These are phyloP conservation scores for Piaya cayana DNA, from an alignment of 2,113 vertebrate species.

Conservation along the genomic window DNA sequence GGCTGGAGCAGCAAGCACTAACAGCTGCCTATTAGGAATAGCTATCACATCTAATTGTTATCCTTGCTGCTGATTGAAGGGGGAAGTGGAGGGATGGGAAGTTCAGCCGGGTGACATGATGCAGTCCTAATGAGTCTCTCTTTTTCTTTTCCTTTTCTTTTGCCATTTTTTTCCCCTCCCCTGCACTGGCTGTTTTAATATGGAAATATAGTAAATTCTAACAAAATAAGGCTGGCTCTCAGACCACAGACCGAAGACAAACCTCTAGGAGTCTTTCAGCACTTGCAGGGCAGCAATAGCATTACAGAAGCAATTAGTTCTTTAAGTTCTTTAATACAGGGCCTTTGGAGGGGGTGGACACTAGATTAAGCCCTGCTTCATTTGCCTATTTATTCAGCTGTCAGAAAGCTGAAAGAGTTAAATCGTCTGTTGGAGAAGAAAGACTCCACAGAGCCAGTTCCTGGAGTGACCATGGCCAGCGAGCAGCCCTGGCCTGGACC, in stretches of 20 bases:
- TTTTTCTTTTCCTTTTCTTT: slow-evolving; percentile 31
- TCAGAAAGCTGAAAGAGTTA: slow-evolving; percentile 52
- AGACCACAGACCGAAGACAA: neutral
- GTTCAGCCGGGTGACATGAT: slow-evolving; percentile 59
- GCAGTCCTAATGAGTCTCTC: slow-evolving; percentile 63
- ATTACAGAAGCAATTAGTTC: slow-evolving; percentile 42
- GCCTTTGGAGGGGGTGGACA: slow-evolving; percentile 37
- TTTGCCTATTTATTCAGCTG: slow-evolving; percentile 44
- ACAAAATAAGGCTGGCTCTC: slow-evolving; percentile 16
- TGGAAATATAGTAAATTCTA: slow-evolving; percentile 40
- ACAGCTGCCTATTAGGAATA: slow-evolving; percentile 4
- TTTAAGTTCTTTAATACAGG: slow-evolving; percentile 17
- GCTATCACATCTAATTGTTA: slow-evolving; percentile 50
- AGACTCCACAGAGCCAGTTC: neutral
- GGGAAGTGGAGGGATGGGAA: slow-evolving; percentile 55
- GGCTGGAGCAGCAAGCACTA: neutral
- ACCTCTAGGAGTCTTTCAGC: slow-evolving; percentile 32
- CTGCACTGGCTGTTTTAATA: slow-evolving; percentile 15
- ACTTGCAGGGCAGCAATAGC: neutral
- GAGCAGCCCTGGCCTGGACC: neutral
- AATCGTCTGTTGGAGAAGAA: neutral
- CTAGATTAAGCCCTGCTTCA: slow-evolving; percentile 45
- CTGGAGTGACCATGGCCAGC: neutral
- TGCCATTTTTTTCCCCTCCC: neutral
- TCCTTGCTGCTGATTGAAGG: slow-evolving; percentile 47